phyloP scores from a whole-genome alignment of 2,797 vertebrate genomes.

The Smutsia gigantea region DNA sequence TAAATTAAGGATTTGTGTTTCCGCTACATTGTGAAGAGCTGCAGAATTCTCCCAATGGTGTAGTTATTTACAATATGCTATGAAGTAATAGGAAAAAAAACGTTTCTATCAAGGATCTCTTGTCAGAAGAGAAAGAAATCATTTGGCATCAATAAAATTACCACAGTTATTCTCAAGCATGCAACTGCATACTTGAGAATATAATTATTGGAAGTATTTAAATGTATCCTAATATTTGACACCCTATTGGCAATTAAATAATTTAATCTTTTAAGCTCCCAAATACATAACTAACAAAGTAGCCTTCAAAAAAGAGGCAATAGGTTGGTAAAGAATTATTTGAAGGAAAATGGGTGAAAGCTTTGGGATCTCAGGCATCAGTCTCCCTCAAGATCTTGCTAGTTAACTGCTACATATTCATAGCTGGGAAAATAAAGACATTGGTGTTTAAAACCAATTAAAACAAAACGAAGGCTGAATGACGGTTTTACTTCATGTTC shows the following conservation, averaged over 20 bases:
- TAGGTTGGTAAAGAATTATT: not conserved
- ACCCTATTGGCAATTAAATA: not conserved
- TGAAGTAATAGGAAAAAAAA: constrained; percentile 1
- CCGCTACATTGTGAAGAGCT: not conserved
- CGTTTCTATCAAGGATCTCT: not conserved
- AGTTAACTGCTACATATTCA: not conserved
- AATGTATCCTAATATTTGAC: not conserved
- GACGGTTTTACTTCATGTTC: not conserved
- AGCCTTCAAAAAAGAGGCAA: not conserved
- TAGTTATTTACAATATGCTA: not conserved
- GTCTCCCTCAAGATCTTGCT: not conserved
- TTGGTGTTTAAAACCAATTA: not conserved
- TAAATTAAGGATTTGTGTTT: not conserved
- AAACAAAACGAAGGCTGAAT: not conserved
- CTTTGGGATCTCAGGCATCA: not conserved
- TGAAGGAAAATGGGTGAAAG: not conserved
- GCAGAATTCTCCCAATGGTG: not conserved
- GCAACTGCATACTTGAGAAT: not conserved
- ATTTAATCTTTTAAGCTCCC: not conserved
- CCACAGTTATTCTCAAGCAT: not conserved
- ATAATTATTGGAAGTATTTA: not conserved
- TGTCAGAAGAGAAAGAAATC: not conserved
- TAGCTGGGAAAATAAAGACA: not conserved
- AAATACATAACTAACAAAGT: not conserved
- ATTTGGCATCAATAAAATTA: not conserved